A percentile compares a stretch with the other conserved stretches of the same genome.
phyloP scores from a whole-genome alignment of 64 coral and sea anemone species.

The Porites australiensis region DNA sequence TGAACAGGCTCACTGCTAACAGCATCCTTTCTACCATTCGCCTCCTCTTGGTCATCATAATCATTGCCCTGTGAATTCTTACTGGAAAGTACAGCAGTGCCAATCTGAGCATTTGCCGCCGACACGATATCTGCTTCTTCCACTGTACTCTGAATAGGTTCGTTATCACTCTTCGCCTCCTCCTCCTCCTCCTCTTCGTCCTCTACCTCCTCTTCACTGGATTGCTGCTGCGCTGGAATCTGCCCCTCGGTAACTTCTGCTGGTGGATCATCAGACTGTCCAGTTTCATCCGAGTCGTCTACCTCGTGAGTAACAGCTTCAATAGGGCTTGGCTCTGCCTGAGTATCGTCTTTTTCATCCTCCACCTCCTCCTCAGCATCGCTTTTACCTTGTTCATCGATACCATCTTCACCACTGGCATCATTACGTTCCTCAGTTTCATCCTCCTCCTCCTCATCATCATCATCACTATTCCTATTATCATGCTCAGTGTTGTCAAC shows the following conservation, averaged over 20 bases:
- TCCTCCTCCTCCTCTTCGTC: background rate
- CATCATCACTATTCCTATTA: background rate
- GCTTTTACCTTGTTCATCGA: background rate
- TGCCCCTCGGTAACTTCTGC: background rate
- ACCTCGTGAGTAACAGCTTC: background rate
- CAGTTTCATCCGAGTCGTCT: constrained; percentile 18
- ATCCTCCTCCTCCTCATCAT: background rate
- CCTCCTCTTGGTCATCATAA: background rate
- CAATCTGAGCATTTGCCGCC: background rate
- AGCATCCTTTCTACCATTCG: background rate
- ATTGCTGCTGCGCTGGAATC: background rate
- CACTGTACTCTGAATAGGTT: background rate
- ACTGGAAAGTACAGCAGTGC: background rate
- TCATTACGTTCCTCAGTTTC: background rate
- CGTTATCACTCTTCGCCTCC: background rate
- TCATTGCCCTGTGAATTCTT: background rate
- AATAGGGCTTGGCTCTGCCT: background rate
- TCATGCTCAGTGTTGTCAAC: background rate
- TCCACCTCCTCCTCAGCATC: background rate
- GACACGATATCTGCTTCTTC: background rate
- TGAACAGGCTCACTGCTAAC: background rate
- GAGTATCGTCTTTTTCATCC: background rate
- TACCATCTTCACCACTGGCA: background rate
- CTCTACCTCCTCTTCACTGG: background rate
- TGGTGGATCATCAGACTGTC: constrained; percentile 13